These are phyloP conservation scores for Andrena hattorfiana DNA, from an alignment of 2,888 invertebrate species.

Conservation along the genomic window DNA sequence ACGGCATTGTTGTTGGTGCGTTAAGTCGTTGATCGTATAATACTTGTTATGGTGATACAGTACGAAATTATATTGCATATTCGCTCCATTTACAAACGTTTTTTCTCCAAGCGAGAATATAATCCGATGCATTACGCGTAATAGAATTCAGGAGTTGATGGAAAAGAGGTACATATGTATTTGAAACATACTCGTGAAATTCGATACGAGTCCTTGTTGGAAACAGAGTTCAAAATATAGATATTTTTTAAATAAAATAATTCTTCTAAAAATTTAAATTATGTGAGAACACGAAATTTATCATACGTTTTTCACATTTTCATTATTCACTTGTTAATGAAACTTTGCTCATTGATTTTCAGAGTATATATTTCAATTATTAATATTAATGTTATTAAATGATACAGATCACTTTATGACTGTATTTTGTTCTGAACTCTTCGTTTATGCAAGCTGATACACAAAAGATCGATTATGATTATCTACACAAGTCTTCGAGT, in stretches of 20 bases:
- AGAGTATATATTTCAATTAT: neutral
- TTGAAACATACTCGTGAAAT: slow-evolving; percentile 30
- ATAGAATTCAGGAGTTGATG: slow-evolving; percentile 27
- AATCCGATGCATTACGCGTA: slow-evolving; percentile 12
- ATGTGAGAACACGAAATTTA: neutral
- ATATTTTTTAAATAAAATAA: neutral
- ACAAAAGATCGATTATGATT: slow-evolving; percentile 2
- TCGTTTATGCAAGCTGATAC: neutral
- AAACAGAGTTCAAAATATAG: slow-evolving; percentile 27
- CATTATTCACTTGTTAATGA: neutral
- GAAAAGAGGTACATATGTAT: slow-evolving; percentile 36
- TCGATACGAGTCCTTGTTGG: slow-evolving; percentile 27
- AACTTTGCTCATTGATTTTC: neutral
- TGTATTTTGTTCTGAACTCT: neutral
- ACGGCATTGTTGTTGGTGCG: slow-evolving; percentile 44
- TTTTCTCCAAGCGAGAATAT: neutral
- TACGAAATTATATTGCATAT: slow-evolving; percentile 5
- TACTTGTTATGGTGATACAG: slow-evolving; percentile 22
- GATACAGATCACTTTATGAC: neutral
- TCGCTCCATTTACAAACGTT: slow-evolving; percentile 12
- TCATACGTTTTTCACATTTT: neutral
- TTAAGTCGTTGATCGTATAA: slow-evolving; percentile 6
- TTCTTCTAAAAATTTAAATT: neutral
- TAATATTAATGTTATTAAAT: too few relatives aligned
- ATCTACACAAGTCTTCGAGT: slow-evolving; percentile 55